These are phyloP conservation scores for Muraenolepis orangiensis DNA, from an alignment of 2,797 vertebrate genomes.

Conservation along the genomic window DNA sequence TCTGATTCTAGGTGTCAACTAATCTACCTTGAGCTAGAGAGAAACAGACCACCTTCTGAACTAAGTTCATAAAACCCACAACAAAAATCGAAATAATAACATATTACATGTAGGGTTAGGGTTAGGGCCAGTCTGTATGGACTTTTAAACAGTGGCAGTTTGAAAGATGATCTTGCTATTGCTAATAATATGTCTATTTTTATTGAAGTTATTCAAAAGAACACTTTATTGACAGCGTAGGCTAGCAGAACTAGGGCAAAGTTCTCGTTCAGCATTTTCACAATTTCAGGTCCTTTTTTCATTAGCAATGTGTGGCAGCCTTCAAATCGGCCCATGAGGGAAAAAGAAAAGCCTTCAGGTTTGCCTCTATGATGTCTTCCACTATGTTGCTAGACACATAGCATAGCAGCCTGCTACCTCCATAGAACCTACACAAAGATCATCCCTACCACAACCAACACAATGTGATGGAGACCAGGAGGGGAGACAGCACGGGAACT, in stretches of 20 bases:
- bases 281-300: background rate
- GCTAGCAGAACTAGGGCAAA: background rate
- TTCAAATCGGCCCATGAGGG: slow-evolving; percentile 43
- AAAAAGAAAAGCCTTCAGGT: slow-evolving; percentile 29
- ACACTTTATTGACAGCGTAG: background rate
- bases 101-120: background rate
- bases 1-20: slow-evolving; percentile 24
- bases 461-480: slow-evolving; percentile 17
- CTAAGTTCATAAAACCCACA: slow-evolving; percentile 43
- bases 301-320: background rate
- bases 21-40: slow-evolving; percentile 12
- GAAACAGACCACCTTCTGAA: slow-evolving; percentile 25
- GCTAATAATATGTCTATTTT: too few relatives aligned
- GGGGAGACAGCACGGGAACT: slow-evolving; percentile 3
- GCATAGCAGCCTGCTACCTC: slow-evolving; percentile 10
- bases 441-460: slow-evolving; percentile 11
- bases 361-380: slow-evolving; percentile 7
- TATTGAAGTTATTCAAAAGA: background rate
- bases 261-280: background rate
- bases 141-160: background rate
- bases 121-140: background rate
- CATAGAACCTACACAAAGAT: slow-evolving; percentile 11
- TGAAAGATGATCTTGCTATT: background rate
- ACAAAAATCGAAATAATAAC: background rate
- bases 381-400: slow-evolving; percentile 15